A percentile compares a stretch with the other conserved stretches of the same genome.
Evolutionary conservation across 2,113 vertebrate genomes (phyloP).

Genomic region (Eudyptes chrysolophus): DNA sequence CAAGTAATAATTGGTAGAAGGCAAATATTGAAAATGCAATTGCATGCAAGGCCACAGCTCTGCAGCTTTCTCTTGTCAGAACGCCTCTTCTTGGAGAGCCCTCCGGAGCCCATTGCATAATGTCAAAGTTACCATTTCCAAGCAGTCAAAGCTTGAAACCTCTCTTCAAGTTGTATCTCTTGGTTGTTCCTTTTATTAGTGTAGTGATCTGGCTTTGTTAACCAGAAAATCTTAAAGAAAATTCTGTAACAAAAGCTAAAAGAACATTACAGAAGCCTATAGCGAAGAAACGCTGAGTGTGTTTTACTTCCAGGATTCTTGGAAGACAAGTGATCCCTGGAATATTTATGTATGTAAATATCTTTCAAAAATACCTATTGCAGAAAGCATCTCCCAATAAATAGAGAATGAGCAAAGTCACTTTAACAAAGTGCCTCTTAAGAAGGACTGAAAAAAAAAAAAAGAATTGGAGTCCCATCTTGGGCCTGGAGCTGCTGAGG

Average conservation of each 20-base stretch:
- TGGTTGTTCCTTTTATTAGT: background rate
- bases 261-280: background rate
- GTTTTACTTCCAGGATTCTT: background rate
- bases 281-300: background rate
- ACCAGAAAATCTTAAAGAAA: background rate
- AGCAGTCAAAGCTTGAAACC: background rate
- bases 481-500: background rate
- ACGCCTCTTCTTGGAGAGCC: background rate
- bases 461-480: background rate
- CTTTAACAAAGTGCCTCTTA: background rate
- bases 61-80: background rate
- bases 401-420: background rate
- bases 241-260: background rate
- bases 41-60: background rate
- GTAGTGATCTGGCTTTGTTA: background rate
- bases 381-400: background rate
- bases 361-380: background rate
- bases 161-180: background rate
- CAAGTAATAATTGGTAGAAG: background rate
- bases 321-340: background rate
- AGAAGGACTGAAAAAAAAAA: background rate
- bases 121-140: background rate
- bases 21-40: background rate
- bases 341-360: background rate
- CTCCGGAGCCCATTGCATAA: background rate